Percentiles rank a stretch among this genome's conserved stretches.
phyloP scores from a whole-genome alignment of 2,113 vertebrate genomes.

The Gymnorhina tibicen region DNA sequence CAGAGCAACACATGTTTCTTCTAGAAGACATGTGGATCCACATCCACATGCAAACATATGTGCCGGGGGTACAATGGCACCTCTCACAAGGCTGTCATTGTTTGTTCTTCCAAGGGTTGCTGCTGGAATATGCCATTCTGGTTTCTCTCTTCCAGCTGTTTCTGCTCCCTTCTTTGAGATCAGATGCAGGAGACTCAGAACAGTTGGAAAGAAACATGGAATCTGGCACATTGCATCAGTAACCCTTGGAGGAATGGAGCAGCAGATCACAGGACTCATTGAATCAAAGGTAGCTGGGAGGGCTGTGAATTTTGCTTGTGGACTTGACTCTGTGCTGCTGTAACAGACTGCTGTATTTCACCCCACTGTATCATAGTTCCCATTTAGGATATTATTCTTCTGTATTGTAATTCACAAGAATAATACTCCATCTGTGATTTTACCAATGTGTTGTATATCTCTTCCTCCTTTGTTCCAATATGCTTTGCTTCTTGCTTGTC shows the following conservation, averaged over 20 bases:
- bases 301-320: background rate
- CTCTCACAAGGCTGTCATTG: constrained; percentile 45
- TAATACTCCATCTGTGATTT: background rate
- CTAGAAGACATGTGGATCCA: background rate
- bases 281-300: constrained; percentile 66
- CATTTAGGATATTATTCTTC: background rate
- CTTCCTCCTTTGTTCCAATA: background rate
- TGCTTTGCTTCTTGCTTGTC: background rate
- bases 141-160: constrained; percentile 74
- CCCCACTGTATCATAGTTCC: background rate
- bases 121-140: constrained; percentile 69
- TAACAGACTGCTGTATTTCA: background rate
- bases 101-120: constrained; percentile 66
- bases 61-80: background rate
- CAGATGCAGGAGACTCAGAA: constrained; percentile 73
- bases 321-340: background rate
- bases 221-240: constrained; percentile 69
- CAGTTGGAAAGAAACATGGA: constrained; percentile 69
- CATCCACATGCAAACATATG: background rate
- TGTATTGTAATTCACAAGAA: background rate
- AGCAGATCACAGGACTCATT: constrained; percentile 56
- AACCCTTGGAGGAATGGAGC: constrained; percentile 57
- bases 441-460: background rate
- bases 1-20: background rate
- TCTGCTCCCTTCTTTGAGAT: constrained; percentile 72